Percentiles rank a stretch among this genome's conserved stretches.
Evolutionary conservation across 1,140 invertebrate species (phyloP).

Genomic region (Meloidogyne exigua): DNA sequence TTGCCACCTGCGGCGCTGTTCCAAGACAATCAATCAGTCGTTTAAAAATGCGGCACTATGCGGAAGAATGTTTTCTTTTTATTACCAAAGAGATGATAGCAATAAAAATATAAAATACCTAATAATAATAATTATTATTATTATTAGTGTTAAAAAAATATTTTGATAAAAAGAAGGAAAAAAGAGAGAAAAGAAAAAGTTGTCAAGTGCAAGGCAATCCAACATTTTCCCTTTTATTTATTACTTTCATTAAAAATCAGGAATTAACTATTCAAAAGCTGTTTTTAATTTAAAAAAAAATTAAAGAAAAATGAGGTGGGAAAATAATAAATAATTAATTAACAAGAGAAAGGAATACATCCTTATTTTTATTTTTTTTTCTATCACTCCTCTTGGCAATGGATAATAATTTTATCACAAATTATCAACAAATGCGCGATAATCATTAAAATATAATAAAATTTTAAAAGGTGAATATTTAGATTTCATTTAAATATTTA

Average conservation of each 20-base stretch:
- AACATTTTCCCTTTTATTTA: neutral
- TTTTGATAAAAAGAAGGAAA: too few relatives aligned
- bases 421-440: neutral
- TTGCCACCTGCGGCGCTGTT: conserved; percentile 1
- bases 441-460: neutral
- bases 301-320: neutral
- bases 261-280: neutral
- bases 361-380: neutral
- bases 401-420: neutral
- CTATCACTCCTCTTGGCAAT: neutral
- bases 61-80: neutral
- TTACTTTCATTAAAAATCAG: neutral
- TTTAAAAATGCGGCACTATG: neutral
- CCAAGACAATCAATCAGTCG: neutral
- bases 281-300: neutral
- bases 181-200: too few relatives aligned
- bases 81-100: neutral
- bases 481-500: neutral
- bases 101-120: neutral
- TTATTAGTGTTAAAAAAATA: neutral
- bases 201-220: conserved; percentile 1
- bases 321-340: neutral
- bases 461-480: too few relatives aligned
- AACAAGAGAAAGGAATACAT: neutral
- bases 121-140: neutral